phyloP scores from a whole-genome alignment of 2,797 vertebrate species.

The Buceros bicornis region DNA sequence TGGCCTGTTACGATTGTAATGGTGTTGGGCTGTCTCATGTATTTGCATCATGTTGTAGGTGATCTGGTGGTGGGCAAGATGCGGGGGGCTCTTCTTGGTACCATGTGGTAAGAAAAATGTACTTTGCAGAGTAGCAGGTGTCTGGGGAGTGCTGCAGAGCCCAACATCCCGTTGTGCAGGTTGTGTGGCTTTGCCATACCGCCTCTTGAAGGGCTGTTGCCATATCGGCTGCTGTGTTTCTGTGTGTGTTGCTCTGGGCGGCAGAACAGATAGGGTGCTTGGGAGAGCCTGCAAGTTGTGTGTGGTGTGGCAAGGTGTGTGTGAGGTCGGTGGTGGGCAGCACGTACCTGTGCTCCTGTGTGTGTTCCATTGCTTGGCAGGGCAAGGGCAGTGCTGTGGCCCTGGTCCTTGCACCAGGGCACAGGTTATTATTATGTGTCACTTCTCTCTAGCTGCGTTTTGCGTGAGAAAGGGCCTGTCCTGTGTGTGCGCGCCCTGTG shows the following conservation, averaged over 20 bases:
- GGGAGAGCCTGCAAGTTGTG: not conserved
- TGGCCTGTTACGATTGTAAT: rapidly evolving
- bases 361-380: not conserved
- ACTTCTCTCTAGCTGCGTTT: rapidly evolving
- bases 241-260: rapidly evolving
- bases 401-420: rapidly evolving
- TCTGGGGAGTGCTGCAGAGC: not conserved
- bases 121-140: not conserved
- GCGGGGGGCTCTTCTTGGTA: rapidly evolving
- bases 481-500: rapidly evolving
- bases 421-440: rapidly evolving
- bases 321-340: not conserved
- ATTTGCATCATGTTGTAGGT: not conserved
- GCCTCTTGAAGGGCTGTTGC: rapidly evolving
- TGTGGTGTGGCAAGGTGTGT: rapidly evolving
- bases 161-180: not conserved
- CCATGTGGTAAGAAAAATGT: not conserved
- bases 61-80: not conserved
- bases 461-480: not conserved
- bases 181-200: not conserved
- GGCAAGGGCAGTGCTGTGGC: not conserved
- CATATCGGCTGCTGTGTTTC: rapidly evolving
- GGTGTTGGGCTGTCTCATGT: not conserved
- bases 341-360: rapidly evolving
- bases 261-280: rapidly evolving